These are phyloP conservation scores for Alectura lathami DNA, from an alignment of 2,113 vertebrate genomes.

Conservation along the genomic window DNA sequence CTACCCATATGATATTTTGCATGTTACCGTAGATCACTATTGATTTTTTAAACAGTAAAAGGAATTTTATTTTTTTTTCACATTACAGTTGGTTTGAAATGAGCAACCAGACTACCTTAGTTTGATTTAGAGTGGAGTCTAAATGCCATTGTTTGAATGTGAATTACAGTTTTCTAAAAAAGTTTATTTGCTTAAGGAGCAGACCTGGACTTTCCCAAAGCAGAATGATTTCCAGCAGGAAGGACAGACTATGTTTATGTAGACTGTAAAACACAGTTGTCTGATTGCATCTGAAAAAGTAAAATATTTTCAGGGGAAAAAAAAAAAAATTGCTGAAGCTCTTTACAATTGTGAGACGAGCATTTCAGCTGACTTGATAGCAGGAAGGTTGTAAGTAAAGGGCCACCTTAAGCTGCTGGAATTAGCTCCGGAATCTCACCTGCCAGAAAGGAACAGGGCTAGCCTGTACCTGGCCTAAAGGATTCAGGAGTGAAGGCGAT, in stretches of 20 bases:
- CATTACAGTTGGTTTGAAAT: neutral
- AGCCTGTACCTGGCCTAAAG: slow-evolving; percentile 20
- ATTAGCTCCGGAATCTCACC: slow-evolving; percentile 1
- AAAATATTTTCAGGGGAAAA: neutral
- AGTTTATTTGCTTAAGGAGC: slow-evolving; percentile 13
- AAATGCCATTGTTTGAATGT: neutral
- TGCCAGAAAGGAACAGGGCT: neutral
- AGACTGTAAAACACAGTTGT: neutral
- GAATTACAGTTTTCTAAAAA: neutral
- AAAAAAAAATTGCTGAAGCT: neutral
- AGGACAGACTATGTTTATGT: neutral
- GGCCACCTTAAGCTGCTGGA: slow-evolving; percentile 44
- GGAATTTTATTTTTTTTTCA: neutral
- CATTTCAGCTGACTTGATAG: neutral
- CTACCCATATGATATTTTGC: neutral
- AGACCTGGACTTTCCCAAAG: neutral
- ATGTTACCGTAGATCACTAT: neutral
- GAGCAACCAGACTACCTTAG: neutral
- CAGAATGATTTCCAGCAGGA: neutral
- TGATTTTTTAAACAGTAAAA: neutral
- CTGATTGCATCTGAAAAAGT: neutral
- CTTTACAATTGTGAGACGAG: neutral
- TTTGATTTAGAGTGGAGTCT: neutral
- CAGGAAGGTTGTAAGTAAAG: neutral
- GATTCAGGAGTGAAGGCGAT: slow-evolving; percentile 18